These are phyloP conservation scores for Drosophila prostipennis DNA, from an alignment of 2,888 invertebrate genomes.

Conservation along the genomic window DNA sequence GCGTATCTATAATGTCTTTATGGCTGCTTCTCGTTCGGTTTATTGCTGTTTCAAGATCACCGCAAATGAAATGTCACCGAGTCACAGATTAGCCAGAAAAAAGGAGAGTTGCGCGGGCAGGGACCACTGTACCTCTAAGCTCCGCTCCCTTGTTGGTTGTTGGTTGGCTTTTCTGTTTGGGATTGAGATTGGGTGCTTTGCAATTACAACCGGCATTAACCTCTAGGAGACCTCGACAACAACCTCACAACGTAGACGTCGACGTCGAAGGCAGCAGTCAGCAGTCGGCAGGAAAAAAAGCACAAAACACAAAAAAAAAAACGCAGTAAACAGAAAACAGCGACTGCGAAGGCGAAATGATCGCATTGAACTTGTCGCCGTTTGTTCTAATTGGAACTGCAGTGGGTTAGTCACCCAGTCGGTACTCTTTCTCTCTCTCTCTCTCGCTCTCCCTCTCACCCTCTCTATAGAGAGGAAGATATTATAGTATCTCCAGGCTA, in stretches of 20 bases:
- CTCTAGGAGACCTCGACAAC: conserved; percentile 44
- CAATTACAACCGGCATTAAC: conserved; percentile 33
- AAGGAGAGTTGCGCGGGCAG: conserved; percentile 5
- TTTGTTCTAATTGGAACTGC: conserved; percentile 74
- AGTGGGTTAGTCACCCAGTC: conserved; percentile 34
- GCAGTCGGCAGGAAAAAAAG: background rate
- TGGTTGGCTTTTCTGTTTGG: background rate
- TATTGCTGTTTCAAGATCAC: conserved; percentile 40
- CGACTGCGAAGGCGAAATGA: conserved; percentile 35
- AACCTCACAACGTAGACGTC: conserved; percentile 34
- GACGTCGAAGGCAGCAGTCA: conserved; percentile 1
- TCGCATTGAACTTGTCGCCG: conserved; percentile 68
- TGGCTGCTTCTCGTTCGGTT: conserved; percentile 6
- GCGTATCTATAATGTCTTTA: conserved; percentile 29
- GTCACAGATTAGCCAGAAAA: conserved; percentile 21
- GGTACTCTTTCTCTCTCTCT: background rate
- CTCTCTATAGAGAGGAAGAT: background rate
- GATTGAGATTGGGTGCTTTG: conserved; percentile 18
- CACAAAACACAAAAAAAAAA: background rate
- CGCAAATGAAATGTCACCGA: conserved; percentile 31
- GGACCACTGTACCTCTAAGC: conserved; percentile 16
- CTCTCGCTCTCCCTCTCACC: background rate
- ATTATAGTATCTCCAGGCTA: background rate
- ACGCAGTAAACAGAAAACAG: background rate
- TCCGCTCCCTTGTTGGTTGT: conserved; percentile 6